phyloP scores from a whole-genome alignment of 2,888 invertebrate genomes.

The Maniola hyperantus region DNA sequence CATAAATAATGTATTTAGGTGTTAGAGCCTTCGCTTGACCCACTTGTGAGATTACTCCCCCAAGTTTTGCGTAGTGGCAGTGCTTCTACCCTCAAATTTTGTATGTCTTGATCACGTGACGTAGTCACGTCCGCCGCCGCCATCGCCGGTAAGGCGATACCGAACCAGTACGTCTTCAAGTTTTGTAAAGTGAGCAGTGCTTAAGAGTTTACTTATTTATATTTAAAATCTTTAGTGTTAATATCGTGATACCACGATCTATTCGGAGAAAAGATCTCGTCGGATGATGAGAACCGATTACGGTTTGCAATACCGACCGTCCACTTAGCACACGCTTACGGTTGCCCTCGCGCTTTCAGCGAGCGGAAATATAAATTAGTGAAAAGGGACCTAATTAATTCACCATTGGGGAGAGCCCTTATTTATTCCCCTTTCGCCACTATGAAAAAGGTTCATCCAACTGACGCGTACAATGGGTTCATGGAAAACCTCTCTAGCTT shows the following conservation, averaged over 20 bases:
- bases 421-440: background rate
- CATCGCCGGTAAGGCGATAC: background rate
- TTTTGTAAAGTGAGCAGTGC: background rate
- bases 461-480: background rate
- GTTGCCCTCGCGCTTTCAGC: background rate
- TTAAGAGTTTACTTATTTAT: too few species aligned
- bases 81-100: background rate
- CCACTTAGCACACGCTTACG: background rate
- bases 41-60: conserved; percentile 3
- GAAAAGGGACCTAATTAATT: background rate
- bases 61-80: conserved; percentile 1
- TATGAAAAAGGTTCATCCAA: background rate
- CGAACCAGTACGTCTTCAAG: conserved; percentile 1
- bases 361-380: background rate
- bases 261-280: background rate
- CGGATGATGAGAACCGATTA: background rate
- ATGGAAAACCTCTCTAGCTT: background rate
- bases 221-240: too few species aligned
- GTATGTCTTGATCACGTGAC: background rate
- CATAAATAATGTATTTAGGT: background rate
- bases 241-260: background rate
- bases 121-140: background rate
- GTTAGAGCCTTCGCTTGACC: conserved; percentile 6
- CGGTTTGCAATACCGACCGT: background rate
- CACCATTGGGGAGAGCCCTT: background rate